These are phyloP conservation scores for Cantharis rustica DNA, from an alignment of 2,888 invertebrate genomes.

Conservation along the genomic window DNA sequence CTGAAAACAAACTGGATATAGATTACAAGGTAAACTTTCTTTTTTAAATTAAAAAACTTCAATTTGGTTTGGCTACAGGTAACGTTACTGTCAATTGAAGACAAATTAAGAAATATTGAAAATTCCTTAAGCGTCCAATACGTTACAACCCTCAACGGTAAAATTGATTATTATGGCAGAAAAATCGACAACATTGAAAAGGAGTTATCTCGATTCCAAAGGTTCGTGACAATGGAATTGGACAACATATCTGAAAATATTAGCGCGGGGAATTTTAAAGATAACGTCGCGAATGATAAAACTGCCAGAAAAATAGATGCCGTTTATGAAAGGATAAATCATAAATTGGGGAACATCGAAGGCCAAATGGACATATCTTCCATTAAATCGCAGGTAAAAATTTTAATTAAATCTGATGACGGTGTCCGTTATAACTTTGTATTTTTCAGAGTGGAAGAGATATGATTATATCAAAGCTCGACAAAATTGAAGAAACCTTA, in stretches of 20 bases:
- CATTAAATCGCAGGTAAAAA: slow-evolving; percentile 52
- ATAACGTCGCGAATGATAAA: slow-evolving; percentile 53
- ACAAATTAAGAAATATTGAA: slow-evolving; percentile 51
- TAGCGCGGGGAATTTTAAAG: slow-evolving; percentile 54
- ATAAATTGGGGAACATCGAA: slow-evolving; percentile 52
- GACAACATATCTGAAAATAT: slow-evolving; percentile 53
- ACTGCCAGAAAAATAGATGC: slow-evolving; percentile 54
- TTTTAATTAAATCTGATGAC: neutral
- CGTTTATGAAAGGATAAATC: slow-evolving; percentile 53
- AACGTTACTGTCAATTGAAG: slow-evolving; percentile 53
- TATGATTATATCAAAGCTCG: slow-evolving; percentile 42
- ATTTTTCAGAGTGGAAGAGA: slow-evolving; percentile 16
- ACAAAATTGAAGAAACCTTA: slow-evolving; percentile 50
- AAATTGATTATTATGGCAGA: slow-evolving; percentile 55
- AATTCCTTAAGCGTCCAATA: slow-evolving; percentile 50
- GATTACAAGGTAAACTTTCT: slow-evolving; percentile 6
- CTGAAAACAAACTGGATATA: slow-evolving; percentile 1
- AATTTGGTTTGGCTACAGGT: slow-evolving; percentile 38
- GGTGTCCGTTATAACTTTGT: neutral
- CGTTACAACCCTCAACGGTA: slow-evolving; percentile 50
- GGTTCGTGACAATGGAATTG: slow-evolving; percentile 49
- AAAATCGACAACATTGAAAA: slow-evolving; percentile 54
- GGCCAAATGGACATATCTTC: slow-evolving; percentile 49
- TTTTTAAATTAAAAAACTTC: neutral
- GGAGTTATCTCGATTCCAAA: slow-evolving; percentile 44